Evolutionary conservation across 2,113 vertebrate species (phyloP).

Genomic region (Lichenostomus cassidix): DNA sequence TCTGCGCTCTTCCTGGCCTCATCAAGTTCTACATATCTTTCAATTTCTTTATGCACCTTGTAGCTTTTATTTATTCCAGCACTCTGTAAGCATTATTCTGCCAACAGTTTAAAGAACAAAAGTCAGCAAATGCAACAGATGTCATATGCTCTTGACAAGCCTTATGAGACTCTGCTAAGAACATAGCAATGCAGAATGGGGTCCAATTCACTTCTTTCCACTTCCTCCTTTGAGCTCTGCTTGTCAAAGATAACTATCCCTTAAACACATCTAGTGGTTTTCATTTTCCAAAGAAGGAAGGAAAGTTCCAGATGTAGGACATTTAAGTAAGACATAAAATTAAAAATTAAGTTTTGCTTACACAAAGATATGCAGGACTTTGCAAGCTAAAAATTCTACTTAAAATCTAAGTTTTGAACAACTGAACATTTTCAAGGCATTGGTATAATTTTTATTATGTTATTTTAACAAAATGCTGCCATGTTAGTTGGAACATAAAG

Average conservation of each 20-base stretch:
- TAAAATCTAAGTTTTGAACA: not conserved
- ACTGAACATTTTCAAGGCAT: not conserved
- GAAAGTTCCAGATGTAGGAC: not conserved
- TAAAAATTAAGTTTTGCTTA: not conserved
- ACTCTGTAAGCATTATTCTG: not conserved
- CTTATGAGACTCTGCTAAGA: not conserved
- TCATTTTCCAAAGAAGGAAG: not conserved
- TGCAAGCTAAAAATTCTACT: not conserved
- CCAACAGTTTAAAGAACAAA: not conserved
- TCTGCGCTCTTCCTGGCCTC: not conserved
- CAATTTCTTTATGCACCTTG: not conserved
- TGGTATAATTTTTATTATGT: not conserved
- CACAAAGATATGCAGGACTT: not conserved
- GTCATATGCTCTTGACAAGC: not conserved
- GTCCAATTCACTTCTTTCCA: not conserved
- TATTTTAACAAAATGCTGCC: not conserved
- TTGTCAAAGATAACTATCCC: not conserved
- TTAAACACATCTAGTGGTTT: not conserved
- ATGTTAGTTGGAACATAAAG: not conserved
- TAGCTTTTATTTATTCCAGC: not conserved
- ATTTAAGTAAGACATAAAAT: not conserved
- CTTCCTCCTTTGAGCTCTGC: not conserved
- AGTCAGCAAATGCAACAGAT: not conserved
- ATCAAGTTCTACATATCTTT: not conserved
- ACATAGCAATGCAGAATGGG: not conserved